Evolutionary conservation across 2,888 invertebrate species (phyloP), one percentile per base, ranked within the genome.

Genomic region (Cristatella mucedo): DNA sequence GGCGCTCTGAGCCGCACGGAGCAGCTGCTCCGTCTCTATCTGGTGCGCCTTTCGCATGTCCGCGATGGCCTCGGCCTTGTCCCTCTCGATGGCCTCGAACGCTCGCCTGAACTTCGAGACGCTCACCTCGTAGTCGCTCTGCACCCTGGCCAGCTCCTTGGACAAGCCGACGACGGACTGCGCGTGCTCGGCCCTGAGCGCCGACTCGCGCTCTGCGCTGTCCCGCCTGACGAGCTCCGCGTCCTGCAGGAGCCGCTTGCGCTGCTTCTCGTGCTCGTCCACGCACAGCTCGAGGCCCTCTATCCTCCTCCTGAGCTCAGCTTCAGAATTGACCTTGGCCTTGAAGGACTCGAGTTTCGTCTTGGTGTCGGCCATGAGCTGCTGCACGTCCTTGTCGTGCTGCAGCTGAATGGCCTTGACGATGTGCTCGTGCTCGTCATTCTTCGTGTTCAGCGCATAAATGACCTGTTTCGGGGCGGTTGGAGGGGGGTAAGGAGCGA

Each of bases 401-500:
- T 61, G 59, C 15, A 60, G 58, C 44, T 56, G 55, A 39, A 64
- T 43, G 22, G 46, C 49, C 26, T 54, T 52, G 2, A 65, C 45
- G n/a, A 61, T 47, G 11, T 53, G 46, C 24, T 65, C 65, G 46
- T 61, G 57, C 47, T 65, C 65, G 49, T 65, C 65, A 49, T 63
- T 65, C 43, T 63, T 63, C 6, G 65, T 64, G 49, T 65, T 65
- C 3, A 65, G 53, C 15, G 65, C 63, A 53, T 65, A 65, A 34
- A 65, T 65, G 7, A 65, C 65, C 64, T 64, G 44, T 18, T 22
- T 18, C 22, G n/a, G n/a, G n/a, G n/a, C n/a, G n/a, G n/a, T n/a
- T n/a, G n/a, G n/a, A n/a, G n/a, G n/a, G n/a, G 36, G 9, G 6
- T 6, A 13, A n/a, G 21, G 5, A 21, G 11, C n/a, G 16, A 3